Base-by-base conservation (phyloP, 2,888 invertebrate species). In the Subacronicta megacephala region DNA sequence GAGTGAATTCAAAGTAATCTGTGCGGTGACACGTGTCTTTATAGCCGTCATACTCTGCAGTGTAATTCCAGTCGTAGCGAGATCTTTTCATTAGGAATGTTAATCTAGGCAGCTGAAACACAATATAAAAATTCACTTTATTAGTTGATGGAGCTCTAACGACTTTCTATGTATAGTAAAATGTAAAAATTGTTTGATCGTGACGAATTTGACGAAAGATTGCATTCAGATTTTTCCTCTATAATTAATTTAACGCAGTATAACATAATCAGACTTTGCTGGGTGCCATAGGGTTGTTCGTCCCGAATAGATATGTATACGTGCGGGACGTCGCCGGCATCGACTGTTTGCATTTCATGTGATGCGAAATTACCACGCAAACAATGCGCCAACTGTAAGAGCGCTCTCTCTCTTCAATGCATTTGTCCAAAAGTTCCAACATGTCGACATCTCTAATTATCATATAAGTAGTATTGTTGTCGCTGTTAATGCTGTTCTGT, bases 41-140 rank as follows among this genome's bases (percentile, higher is more conserved):
- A 12, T 72, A 69, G 3, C 60, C 65, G 7, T 84, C 78, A 3
- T 75, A 62, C 31, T 71, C 72, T 18, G 84, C 78, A 0, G 81
- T 84, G 45, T 81, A 81, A 50, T 86, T 84, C 81, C 83, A 85
- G 52, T 85, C 85, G 3, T 66, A 61, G 4, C 61, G 54, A 3
- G 82, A 67, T 35, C 68, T 47, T 33, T 80, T 76, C 37, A 78
- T 41, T 18, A 66, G 58, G 0, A 73, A 15, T 1, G 78, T 74
- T 33, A 82, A 60, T 7, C 80, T 75, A 6, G 87, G 84, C 2
- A 77, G 45, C 88, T 88, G 62, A 16, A 63, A 42, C 20, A 20
- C 3, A 51, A 46, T 20, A 18, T 12, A 7, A 40, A 5, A n/a
- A 23, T 13, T 20, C 9, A 36, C 20, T 36, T 33, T n/a, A 1